phyloP scores from a whole-genome alignment of 2,888 invertebrate genomes.

The Euplexia lucipara region DNA sequence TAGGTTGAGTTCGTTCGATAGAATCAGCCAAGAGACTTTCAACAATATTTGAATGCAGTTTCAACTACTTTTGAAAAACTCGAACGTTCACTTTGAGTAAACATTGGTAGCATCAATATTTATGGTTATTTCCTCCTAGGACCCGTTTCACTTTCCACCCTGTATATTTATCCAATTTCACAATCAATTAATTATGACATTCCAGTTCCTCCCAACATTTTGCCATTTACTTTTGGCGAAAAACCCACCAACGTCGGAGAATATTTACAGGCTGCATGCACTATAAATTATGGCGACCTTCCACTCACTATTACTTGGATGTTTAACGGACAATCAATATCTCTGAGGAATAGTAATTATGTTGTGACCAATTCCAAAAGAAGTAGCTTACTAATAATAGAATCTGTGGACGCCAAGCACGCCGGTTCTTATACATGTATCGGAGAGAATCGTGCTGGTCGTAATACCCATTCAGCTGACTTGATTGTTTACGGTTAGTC shows the following conservation, averaged over 20 bases:
- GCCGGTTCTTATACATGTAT: constrained; percentile 92
- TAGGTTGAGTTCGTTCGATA: too few species aligned
- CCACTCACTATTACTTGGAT: constrained; percentile 94
- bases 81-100: too few species aligned
- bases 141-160: too few species aligned
- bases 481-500: constrained; percentile 92
- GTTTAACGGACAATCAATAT: constrained; percentile 92
- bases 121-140: too few species aligned
- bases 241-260: constrained; percentile 92
- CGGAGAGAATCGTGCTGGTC: constrained; percentile 91
- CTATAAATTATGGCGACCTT: constrained; percentile 92
- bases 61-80: too few species aligned
- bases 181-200: constrained; percentile 65
- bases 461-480: constrained; percentile 86
- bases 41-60: too few species aligned
- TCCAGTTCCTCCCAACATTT: constrained; percentile 92
- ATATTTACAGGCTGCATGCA: constrained; percentile 92
- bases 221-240: constrained; percentile 93
- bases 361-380: constrained; percentile 86
- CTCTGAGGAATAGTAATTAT: constrained; percentile 85
- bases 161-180: constrained; percentile 55
- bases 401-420: constrained; percentile 92
- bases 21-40: too few species aligned
- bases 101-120: too few species aligned
- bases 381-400: constrained; percentile 92